These are phyloP conservation scores for Cardiocondyla obscurior DNA, from an alignment of 1,140 invertebrate species.

Conservation along the genomic window DNA sequence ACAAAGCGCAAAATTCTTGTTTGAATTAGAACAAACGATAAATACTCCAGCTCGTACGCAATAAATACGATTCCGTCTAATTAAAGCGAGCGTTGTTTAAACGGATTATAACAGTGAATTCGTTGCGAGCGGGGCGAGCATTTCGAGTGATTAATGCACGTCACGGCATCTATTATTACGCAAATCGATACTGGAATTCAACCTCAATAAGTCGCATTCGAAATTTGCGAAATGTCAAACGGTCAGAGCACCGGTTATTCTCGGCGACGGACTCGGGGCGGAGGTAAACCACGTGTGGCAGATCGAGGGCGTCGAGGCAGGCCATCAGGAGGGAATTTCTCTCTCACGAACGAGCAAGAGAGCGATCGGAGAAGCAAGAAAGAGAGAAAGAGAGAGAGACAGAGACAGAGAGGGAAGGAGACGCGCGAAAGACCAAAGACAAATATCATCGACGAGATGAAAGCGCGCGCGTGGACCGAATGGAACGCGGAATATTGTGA, in stretches of 20 bases:
- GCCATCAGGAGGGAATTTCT: conserved; percentile 20
- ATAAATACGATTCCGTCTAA: background rate
- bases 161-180: conserved; percentile 29
- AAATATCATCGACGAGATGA: conserved; percentile 7
- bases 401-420: background rate
- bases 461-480: background rate
- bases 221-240: conserved; percentile 55
- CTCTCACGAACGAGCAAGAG: background rate
- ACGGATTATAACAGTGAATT: background rate
- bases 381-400: background rate
- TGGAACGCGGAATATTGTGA: conserved; percentile 10
- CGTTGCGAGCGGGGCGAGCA: background rate
- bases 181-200: conserved; percentile 47
- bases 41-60: background rate
- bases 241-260: conserved; percentile 44
- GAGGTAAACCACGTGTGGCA: background rate
- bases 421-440: background rate
- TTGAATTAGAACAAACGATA: background rate
- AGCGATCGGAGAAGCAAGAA: background rate
- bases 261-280: background rate
- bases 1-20: background rate
- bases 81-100: background rate
- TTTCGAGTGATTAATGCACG: conserved; percentile 26
- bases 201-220: conserved; percentile 32
- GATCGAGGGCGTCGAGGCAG: background rate